These are phyloP conservation scores for Chrysomela aeneicollis DNA, from an alignment of 2,888 invertebrate species.

Conservation along the genomic window DNA sequence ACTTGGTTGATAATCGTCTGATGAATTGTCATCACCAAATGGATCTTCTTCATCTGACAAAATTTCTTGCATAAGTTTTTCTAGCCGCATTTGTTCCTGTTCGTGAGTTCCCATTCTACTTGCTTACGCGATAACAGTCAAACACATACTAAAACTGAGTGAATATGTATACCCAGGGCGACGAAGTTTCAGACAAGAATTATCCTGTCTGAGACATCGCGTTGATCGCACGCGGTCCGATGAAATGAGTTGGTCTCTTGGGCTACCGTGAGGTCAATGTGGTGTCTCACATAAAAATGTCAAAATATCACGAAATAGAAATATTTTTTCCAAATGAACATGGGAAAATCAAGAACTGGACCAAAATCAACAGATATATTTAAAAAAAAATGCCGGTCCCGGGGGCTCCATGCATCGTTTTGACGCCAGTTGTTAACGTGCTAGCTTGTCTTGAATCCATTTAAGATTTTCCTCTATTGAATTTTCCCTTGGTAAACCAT, in stretches of 20 bases:
- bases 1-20: slow-evolving; percentile 3
- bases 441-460: slow-evolving; percentile 17
- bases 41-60: slow-evolving; percentile 9
- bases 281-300: not conserved
- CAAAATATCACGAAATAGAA: not conserved
- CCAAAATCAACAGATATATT: slow-evolving; percentile 13
- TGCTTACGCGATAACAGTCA: not conserved
- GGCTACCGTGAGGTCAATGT: not conserved
- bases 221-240: not conserved
- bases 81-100: no score
- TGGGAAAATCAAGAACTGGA: slow-evolving; percentile 8
- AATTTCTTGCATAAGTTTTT: not conserved
- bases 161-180: not conserved
- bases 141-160: not conserved
- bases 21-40: slow-evolving; percentile 3
- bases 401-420: slow-evolving; percentile 10
- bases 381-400: not conserved
- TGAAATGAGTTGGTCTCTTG: not conserved
- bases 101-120: not conserved
- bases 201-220: not conserved
- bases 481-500: no score
- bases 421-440: slow-evolving; percentile 2
- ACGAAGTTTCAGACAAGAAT: not conserved
- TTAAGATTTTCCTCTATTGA: no score
- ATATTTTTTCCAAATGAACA: not conserved